Evolutionary conservation across 1,140 invertebrate species (phyloP), one percentile per base, ranked within the genome.

Genomic region (Eueides isabella): DNA sequence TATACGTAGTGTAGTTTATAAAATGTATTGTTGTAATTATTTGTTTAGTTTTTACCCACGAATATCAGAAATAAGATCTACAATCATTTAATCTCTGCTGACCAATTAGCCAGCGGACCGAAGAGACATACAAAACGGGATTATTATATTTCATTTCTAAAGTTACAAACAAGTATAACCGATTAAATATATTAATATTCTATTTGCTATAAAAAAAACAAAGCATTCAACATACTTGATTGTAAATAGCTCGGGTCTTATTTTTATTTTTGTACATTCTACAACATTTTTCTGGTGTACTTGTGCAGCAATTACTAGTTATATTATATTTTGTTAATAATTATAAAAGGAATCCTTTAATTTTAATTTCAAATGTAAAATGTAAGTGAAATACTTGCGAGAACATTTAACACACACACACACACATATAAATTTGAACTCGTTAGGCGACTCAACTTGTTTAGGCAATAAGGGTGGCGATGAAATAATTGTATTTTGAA

Each of bases 61-160:
- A 19, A 16, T 35, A 70, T 70, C 29, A 62, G 31, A 41, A 29
- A 33, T 70, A 30, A 29, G 4, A 62, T 61, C 48, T 69, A 67
- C 65, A 31, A 55, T 68, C n/a, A 48, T 55, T 48, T 29, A 19
- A 41, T 2, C 65, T 26, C 38, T 44, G 38, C n/a, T 41, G 38
- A 38, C 65, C 28, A 67, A 29, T 44, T 67, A 26, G 65, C 12
- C 33, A 16, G 33, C 26, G 38, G 38, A 41, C 35, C 14, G 65
- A 67, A 28, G 38, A 44, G 29, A 44, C 65, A 44, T n/a, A 48
- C 65, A 26, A 29, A 67, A 29, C 38, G 23, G n/a, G 41, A 29
- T 29, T 44, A 67, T 67, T 33, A 67, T 67, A 44, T 67, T 67
- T 67, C 48, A 23, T 55, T 11, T 55, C 48, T 55, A 23, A 55